phyloP scores from a whole-genome alignment of 2,113 vertebrate species.

The Takifugu flavidus region DNA sequence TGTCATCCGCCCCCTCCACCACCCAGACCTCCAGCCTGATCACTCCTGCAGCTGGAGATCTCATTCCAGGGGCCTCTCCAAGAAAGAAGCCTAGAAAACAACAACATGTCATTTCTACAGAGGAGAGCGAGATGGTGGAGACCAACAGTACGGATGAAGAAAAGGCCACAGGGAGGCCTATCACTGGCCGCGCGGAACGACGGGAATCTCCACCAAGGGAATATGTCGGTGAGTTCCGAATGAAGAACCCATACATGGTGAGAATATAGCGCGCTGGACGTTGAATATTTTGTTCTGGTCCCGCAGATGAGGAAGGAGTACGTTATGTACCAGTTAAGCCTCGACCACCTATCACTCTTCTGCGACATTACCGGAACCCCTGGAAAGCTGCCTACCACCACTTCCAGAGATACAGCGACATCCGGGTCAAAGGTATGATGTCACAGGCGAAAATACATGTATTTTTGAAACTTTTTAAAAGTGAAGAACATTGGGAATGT shows the following conservation, averaged over 20 bases:
- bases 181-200: constrained; percentile 85
- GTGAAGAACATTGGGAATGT: too few relatives aligned
- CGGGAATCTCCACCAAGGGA: constrained; percentile 94
- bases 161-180: constrained; percentile 81
- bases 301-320: constrained; percentile 94
- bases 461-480: not conserved
- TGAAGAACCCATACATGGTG: too few relatives aligned
- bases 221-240: constrained; percentile 83
- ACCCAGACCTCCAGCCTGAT: constrained; percentile 80
- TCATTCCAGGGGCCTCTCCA: constrained; percentile 91
- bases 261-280: too few relatives aligned
- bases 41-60: constrained; percentile 79
- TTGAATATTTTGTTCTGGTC: not conserved
- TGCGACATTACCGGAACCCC: constrained; percentile 95
- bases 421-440: constrained; percentile 91
- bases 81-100: constrained; percentile 98
- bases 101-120: constrained; percentile 96
- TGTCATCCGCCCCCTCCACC: constrained; percentile 63
- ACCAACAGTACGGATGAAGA: constrained; percentile 98
- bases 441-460: not conserved
- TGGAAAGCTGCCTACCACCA: constrained; percentile 99
- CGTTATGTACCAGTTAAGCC: constrained; percentile 91
- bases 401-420: constrained; percentile 96
- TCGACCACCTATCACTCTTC: constrained; percentile 88
- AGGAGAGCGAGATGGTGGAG: constrained; percentile 98